Conservation (phyloP, 30 jellyfish, hydroid and myxozoan genomes). For the Cassiopea andromeda region DNA sequence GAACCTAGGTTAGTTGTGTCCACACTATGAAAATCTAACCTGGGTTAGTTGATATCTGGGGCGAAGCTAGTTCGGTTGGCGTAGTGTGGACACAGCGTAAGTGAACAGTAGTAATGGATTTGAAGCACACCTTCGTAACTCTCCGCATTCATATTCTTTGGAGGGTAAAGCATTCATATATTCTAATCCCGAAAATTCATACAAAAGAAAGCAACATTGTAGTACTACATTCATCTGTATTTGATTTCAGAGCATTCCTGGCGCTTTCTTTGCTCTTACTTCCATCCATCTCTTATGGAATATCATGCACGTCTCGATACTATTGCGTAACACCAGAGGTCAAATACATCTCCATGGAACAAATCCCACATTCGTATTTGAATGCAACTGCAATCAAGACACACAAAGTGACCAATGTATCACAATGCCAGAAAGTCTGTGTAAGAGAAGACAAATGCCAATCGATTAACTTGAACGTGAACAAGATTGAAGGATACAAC, state of each 20-base stretch:
- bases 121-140: too few species aligned
- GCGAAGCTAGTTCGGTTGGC: too few species aligned
- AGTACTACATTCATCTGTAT: too few species aligned
- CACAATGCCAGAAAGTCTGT: slow-evolving; percentile 28
- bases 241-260: neutral
- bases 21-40: too few species aligned
- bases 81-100: too few species aligned
- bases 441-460: slow-evolving; percentile 8
- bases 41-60: too few species aligned
- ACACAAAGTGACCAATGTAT: neutral
- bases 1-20: too few species aligned
- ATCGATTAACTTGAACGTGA: slow-evolving; percentile 24
- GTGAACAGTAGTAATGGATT: too few species aligned
- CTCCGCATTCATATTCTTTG: too few species aligned
- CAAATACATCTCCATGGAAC: slow-evolving; percentile 25
- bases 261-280: neutral
- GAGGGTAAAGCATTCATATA: too few species aligned
- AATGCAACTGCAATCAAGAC: slow-evolving; percentile 22
- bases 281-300: neutral
- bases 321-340: slow-evolving; percentile 35
- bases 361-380: neutral
- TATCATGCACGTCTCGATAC: slow-evolving; percentile 14
- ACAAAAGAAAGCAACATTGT: too few species aligned
- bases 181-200: too few species aligned
- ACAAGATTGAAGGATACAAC: neutral